A percentile compares a stretch with the other conserved stretches of the same genome.
Evolutionary conservation across 2,113 vertebrate genomes (phyloP).

Genomic region (Vulpes lagopus): DNA sequence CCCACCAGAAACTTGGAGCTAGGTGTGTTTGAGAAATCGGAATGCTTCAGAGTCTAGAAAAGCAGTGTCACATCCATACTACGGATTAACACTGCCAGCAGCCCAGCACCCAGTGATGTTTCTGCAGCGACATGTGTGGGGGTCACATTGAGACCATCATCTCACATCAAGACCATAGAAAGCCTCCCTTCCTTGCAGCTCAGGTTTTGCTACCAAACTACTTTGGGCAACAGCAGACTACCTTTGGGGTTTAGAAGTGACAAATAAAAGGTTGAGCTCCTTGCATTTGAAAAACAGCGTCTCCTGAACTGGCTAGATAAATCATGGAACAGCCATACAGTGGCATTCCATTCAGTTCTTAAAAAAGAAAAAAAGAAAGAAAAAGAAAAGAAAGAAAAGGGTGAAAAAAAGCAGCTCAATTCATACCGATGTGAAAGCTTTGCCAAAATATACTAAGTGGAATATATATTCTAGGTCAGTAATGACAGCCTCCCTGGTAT

Average conservation of each 20-base stretch:
- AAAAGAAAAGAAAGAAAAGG: too few species aligned
- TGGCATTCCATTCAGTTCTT: not conserved
- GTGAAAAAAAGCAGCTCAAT: not conserved
- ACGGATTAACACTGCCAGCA: accelerated
- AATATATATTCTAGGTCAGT: not conserved
- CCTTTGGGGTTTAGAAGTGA: not conserved
- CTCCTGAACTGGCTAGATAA: not conserved
- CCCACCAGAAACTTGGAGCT: not conserved
- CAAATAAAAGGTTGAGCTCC: not conserved
- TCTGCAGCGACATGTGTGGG: not conserved
- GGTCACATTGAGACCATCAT: not conserved
- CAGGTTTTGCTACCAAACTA: not conserved
- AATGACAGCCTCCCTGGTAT: accelerated
- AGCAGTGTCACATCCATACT: accelerated
- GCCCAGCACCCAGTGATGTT: accelerated
- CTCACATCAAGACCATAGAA: not conserved
- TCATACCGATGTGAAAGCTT: not conserved
- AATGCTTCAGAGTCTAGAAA: not conserved
- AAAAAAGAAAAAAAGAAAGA: not conserved
- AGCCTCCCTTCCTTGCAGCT: not conserved
- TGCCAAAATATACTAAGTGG: not conserved
- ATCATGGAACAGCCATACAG: accelerated
- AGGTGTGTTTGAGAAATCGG: not conserved
- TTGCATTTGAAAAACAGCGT: not conserved
- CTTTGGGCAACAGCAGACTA: not conserved